These are phyloP conservation scores for Epinephelus moara DNA, from an alignment of 2,113 vertebrate genomes.

Conservation along the genomic window DNA sequence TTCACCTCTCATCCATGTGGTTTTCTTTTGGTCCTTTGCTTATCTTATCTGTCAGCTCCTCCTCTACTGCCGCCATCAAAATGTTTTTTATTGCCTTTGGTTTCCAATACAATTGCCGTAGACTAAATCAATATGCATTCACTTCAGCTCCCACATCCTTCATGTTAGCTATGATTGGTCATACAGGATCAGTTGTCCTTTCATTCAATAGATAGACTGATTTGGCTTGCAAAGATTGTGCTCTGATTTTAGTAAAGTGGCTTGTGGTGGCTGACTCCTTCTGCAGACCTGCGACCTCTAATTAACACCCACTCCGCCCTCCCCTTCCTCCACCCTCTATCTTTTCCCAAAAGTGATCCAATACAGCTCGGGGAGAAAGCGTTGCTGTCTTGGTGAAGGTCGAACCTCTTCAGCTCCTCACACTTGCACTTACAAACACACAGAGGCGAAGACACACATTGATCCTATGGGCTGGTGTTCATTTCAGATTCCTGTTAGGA, in stretches of 20 bases:
- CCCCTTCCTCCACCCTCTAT: not conserved
- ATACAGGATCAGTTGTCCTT: conserved; percentile 51
- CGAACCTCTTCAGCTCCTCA: conserved; percentile 56
- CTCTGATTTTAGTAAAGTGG: conserved; percentile 48
- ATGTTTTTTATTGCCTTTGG: conserved; percentile 52
- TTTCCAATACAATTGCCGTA: conserved; percentile 53
- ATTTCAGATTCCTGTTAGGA: conserved; percentile 88
- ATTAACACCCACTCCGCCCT: conserved; percentile 53
- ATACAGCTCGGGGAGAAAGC: conserved; percentile 24
- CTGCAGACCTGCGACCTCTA: conserved; percentile 49
- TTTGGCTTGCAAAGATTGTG: conserved; percentile 39
- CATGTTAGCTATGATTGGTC: conserved; percentile 54
- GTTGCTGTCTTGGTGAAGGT: conserved; percentile 69
- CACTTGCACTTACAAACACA: conserved; percentile 38
- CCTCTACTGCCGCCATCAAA: conserved; percentile 23
- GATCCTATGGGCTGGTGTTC: conserved; percentile 81
- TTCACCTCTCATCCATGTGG: conserved; percentile 57
- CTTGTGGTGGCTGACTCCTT: conserved; percentile 61
- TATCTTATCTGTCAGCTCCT: conserved; percentile 63
- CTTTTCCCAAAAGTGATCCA: conserved; percentile 71
- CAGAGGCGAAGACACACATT: conserved; percentile 69
- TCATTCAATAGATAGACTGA: conserved; percentile 51
- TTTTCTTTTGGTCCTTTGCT: conserved; percentile 50
- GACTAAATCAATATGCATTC: conserved; percentile 69
- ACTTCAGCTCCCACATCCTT: conserved; percentile 55